These are phyloP conservation scores for Arrhamphus sclerolepis DNA, from an alignment of 2,797 vertebrate genomes.

Conservation along the genomic window DNA sequence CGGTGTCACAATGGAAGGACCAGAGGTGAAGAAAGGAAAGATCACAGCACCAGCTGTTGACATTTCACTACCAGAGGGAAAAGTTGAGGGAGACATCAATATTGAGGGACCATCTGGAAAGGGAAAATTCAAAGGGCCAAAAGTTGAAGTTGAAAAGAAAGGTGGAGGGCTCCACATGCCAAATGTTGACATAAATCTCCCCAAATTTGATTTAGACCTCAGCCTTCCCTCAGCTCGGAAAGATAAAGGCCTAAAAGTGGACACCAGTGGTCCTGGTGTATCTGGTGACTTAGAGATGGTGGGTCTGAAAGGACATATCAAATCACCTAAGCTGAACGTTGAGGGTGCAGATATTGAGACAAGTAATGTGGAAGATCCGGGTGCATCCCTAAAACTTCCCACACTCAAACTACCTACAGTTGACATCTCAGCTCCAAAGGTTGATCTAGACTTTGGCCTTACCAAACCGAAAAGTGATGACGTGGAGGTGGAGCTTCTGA, in stretches of 20 bases:
- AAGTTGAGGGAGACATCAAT: conserved; percentile 9
- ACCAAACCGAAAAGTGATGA: conserved; percentile 74
- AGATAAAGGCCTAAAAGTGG: conserved; percentile 46
- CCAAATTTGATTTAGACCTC: conserved; percentile 65
- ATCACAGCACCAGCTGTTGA: conserved; percentile 56
- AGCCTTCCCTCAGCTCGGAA: conserved; percentile 55
- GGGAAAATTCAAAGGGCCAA: no score
- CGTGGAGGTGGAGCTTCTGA: conserved; percentile 76
- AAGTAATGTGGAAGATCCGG: conserved; percentile 39
- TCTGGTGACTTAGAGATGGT: conserved; percentile 50
- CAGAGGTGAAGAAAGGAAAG: conserved; percentile 36
- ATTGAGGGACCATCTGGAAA: conserved; percentile 18
- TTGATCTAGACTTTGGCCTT: conserved; percentile 81
- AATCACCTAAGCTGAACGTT: conserved; percentile 41
- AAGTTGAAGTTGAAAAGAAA: conserved; percentile 20
- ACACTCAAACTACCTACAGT: conserved; percentile 82
- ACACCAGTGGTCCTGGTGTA: conserved; percentile 19
- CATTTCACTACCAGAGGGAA: conserved; percentile 44
- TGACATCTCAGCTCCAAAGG: conserved; percentile 84
- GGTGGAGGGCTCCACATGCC: conserved; percentile 55
- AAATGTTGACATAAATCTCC: conserved; percentile 63
- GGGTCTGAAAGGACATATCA: conserved; percentile 49
- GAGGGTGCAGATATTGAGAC: conserved; percentile 33
- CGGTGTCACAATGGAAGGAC: conserved; percentile 16
- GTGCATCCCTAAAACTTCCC: conserved; percentile 74